Conservation (phyloP, 2,888 invertebrate genomes). For the Ametastegia equiseti region DNA sequence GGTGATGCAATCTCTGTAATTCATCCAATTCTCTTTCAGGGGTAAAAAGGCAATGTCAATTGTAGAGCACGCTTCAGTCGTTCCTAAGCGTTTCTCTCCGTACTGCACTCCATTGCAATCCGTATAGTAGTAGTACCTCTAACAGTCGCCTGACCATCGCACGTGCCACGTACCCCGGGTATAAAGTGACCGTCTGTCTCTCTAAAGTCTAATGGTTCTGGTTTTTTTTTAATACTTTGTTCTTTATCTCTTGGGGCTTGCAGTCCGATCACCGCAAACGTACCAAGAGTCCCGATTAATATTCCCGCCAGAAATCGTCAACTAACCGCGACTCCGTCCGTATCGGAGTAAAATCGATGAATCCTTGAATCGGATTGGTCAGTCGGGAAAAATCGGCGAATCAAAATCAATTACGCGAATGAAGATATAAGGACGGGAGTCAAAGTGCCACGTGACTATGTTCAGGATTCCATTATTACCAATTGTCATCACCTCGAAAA, state of each 20-base stretch:
- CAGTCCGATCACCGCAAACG: not conserved
- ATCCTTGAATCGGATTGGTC: too few relatives aligned
- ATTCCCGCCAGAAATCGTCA: not conserved
- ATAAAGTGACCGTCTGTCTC: not conserved
- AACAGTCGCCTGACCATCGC: not conserved
- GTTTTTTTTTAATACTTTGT: conserved; percentile 15
- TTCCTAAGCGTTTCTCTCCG: conserved; percentile 26
- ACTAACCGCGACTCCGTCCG: too few relatives aligned
- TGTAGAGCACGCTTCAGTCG: conserved; percentile 40
- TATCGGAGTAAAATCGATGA: too few relatives aligned
- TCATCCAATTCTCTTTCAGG: conserved; percentile 1
- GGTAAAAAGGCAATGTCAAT: conserved; percentile 28
- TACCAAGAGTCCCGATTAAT: conserved; percentile 11
- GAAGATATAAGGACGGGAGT: too few relatives aligned
- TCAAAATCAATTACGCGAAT: too few relatives aligned
- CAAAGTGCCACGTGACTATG: too few relatives aligned
- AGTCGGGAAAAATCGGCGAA: too few relatives aligned
- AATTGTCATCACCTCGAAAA: too few relatives aligned
- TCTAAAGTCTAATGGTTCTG: conserved; percentile 3
- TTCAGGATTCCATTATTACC: too few relatives aligned
- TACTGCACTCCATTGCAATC: not conserved
- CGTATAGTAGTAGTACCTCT: not conserved
- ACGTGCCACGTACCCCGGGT: conserved; percentile 33
- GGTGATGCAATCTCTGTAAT: conserved; percentile 38
- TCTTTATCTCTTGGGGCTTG: not conserved